These are phyloP conservation scores for Ceraclea dissimilis DNA, from an alignment of 2,888 invertebrate genomes.

Conservation along the genomic window DNA sequence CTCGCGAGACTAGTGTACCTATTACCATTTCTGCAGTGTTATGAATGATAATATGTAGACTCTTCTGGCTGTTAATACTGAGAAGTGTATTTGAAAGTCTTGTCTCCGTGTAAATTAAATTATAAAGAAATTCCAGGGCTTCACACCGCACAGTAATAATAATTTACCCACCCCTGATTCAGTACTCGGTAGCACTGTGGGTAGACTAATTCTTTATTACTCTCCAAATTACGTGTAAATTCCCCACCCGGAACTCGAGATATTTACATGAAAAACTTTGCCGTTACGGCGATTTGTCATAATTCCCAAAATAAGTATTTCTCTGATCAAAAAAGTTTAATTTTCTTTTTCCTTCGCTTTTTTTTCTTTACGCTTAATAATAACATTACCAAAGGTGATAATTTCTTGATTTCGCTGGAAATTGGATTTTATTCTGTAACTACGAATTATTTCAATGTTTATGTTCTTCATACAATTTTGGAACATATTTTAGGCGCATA, in stretches of 20 bases:
- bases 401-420: constrained; percentile 6
- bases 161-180: not conserved
- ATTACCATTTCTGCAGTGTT: no score
- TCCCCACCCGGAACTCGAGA: constrained; percentile 7
- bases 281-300: constrained; percentile 14
- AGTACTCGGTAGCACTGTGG: no score
- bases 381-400: constrained; percentile 3
- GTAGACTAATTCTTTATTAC: constrained; percentile 15
- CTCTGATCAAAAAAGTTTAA: constrained; percentile 14
- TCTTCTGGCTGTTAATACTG: no score
- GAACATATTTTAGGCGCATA: no score
- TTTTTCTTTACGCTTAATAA: no score
- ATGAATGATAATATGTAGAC: no score
- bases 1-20: no score
- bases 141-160: not conserved
- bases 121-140: no score
- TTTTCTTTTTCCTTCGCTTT: not conserved
- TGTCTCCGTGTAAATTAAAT: no score
- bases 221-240: constrained; percentile 22
- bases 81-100: no score
- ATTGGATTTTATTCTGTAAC: not conserved
- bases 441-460: not conserved
- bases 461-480: no score
- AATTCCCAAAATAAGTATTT: constrained; percentile 9
- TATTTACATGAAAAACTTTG: constrained; percentile 15